phyloP scores from a whole-genome alignment of 2,888 invertebrate species.

The Ophraella communa region DNA sequence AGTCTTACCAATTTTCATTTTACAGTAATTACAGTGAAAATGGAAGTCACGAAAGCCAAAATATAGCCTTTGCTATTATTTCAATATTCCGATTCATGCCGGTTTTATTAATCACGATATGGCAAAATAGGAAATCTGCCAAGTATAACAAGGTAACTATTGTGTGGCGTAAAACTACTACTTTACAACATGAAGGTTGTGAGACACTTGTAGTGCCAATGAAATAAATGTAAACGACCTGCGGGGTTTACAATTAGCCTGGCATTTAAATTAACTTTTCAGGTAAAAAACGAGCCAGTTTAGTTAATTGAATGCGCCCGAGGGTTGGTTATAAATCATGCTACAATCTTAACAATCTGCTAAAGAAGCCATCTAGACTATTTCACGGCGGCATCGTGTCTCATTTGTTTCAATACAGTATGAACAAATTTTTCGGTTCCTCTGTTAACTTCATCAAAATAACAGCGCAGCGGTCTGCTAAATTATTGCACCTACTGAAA shows the following conservation, averaged over 20 bases:
- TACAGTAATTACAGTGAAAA: too few species aligned
- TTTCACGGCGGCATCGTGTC: conserved; percentile 37
- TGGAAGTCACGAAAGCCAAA: too few species aligned
- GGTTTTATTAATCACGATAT: too few species aligned
- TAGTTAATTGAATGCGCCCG: conserved; percentile 49
- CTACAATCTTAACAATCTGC: conserved; percentile 45
- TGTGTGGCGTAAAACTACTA: conserved; percentile 33
- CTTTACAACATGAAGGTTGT: conserved; percentile 26
- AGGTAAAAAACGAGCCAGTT: conserved; percentile 49
- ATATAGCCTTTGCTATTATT: too few species aligned
- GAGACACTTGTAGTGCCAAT: conserved; percentile 35
- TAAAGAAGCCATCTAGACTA: conserved; percentile 47
- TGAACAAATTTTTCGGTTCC: conserved; percentile 18
- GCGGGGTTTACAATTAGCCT: conserved; percentile 47
- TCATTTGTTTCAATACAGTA: conserved; percentile 33
- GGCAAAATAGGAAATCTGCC: background rate
- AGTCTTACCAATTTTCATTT: too few species aligned
- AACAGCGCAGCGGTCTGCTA: background rate
- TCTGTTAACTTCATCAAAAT: background rate
- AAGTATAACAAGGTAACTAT: background rate
- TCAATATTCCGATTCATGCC: too few species aligned
- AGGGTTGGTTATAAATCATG: conserved; percentile 48
- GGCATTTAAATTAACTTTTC: conserved; percentile 50
- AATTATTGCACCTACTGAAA: background rate
- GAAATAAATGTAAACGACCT: conserved; percentile 43